Percentiles rank a stretch among this genome's conserved stretches.
Conservation (phyloP, 2,888 invertebrate genomes). For the Busseola fusca region DNA sequence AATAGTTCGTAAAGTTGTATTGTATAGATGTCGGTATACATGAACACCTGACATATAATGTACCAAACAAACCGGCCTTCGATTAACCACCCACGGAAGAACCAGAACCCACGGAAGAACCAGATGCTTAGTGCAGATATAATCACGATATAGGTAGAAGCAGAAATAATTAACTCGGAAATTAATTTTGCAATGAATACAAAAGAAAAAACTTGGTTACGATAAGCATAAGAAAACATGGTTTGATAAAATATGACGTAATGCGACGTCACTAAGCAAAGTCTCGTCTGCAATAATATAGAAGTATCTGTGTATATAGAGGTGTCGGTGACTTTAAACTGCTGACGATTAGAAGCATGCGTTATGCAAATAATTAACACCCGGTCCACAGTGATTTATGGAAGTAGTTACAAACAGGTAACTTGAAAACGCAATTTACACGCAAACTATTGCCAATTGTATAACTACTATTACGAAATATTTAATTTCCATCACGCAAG, state of each 20-base stretch:
- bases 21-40: constrained; percentile 58
- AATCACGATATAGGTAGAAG: neutral
- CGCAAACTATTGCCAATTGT: constrained; percentile 57
- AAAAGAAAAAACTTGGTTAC: constrained; percentile 38
- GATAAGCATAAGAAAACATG: constrained; percentile 23
- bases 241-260: constrained; percentile 40
- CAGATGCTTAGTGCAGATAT: constrained; percentile 18
- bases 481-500: constrained; percentile 66
- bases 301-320: constrained; percentile 24
- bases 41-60: constrained; percentile 68
- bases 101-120: constrained; percentile 42
- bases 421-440: constrained; percentile 52
- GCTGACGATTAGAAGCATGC: constrained; percentile 26
- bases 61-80: constrained; percentile 40
- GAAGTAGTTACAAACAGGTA: constrained; percentile 38
- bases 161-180: constrained; percentile 17
- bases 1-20: constrained; percentile 61
- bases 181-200: constrained; percentile 37
- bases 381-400: constrained; percentile 49
- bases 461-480: constrained; percentile 61
- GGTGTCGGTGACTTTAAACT: constrained; percentile 28
- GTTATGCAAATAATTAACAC: constrained; percentile 50
- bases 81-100: constrained; percentile 43
- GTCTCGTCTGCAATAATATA: constrained; percentile 13
- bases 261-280: constrained; percentile 38